phyloP scores from a whole-genome alignment of 2,797 vertebrate genomes.

The Coilia nasus region DNA sequence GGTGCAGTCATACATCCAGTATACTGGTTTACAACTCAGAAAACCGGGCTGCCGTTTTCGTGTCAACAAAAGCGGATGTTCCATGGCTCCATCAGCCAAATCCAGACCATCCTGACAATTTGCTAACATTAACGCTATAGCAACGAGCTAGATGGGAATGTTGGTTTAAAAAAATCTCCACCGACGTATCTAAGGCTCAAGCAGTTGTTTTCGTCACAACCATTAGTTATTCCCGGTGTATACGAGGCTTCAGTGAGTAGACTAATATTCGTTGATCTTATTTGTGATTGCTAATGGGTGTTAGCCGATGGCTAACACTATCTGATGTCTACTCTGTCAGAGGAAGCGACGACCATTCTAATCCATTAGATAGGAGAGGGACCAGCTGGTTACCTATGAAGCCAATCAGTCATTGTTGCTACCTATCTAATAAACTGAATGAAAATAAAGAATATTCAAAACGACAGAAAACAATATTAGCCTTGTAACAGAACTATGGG shows the following conservation, averaged over 20 bases:
- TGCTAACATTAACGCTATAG: background rate
- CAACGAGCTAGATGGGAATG: background rate
- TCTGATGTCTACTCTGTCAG: constrained; percentile 17
- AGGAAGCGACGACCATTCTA: constrained; percentile 1
- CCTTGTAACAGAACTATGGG: background rate
- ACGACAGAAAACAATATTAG: background rate
- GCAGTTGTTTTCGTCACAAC: background rate
- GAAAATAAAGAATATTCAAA: background rate
- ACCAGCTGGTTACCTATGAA: background rate
- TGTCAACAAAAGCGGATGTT: constrained; percentile 77
- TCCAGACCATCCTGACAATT: background rate
- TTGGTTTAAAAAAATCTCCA: background rate
- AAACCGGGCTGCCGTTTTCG: constrained; percentile 63
- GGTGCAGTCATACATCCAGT: background rate
- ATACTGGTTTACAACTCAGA: constrained; percentile 28
- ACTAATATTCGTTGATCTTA: constrained; percentile 11
- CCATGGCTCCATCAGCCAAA: constrained; percentile 33
- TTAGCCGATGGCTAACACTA: constrained; percentile 13
- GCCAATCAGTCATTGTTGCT: background rate
- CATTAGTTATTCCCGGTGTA: constrained; percentile 60
- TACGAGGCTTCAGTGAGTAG: constrained; percentile 42
- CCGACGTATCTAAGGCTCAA: background rate
- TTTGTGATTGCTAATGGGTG: constrained; percentile 21
- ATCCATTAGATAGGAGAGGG: background rate
- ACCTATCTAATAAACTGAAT: background rate